These are phyloP conservation scores for Probaryconus sp. DNA, from an alignment of 1,140 invertebrate genomes.

Conservation along the genomic window DNA sequence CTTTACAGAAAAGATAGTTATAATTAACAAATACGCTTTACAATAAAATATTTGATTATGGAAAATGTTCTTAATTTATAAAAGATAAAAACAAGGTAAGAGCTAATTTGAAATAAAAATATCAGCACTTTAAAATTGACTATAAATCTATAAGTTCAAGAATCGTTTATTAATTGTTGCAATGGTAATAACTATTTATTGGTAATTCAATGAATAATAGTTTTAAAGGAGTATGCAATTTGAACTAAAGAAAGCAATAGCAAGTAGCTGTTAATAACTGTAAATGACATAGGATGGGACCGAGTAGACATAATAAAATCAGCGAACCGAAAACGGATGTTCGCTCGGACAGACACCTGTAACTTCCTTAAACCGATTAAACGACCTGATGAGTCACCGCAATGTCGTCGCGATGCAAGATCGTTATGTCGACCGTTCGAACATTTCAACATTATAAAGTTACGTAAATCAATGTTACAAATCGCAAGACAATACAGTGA, in stretches of 20 bases:
- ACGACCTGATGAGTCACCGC: slow-evolving; percentile 29
- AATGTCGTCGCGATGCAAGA: slow-evolving; percentile 9
- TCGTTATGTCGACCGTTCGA: slow-evolving; percentile 17
- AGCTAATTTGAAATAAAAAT: too few relatives aligned
- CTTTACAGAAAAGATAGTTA: slow-evolving; percentile 57
- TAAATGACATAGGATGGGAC: slow-evolving; percentile 24
- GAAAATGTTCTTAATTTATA: too few relatives aligned
- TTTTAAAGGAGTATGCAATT: too few relatives aligned
- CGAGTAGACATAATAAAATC: slow-evolving; percentile 36
- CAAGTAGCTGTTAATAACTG: too few relatives aligned
- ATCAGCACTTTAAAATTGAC: too few relatives aligned
- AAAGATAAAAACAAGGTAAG: too few relatives aligned
- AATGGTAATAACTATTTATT: too few relatives aligned
- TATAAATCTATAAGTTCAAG: too few relatives aligned
- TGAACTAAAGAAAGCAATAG: too few relatives aligned
- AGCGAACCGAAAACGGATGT: slow-evolving; percentile 46
- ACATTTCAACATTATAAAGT: slow-evolving; percentile 36
- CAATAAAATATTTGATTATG: too few relatives aligned
- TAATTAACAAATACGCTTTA: slow-evolving; percentile 31
- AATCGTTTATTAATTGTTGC: too few relatives aligned
- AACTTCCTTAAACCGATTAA: slow-evolving; percentile 52
- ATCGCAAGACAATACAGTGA: slow-evolving; percentile 19
- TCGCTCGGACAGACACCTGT: slow-evolving; percentile 57
- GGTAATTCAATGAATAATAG: too few relatives aligned
- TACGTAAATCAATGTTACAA: slow-evolving; percentile 29